phyloP scores from a whole-genome alignment of 2,888 invertebrate species.

The Drosophila mettleri region DNA sequence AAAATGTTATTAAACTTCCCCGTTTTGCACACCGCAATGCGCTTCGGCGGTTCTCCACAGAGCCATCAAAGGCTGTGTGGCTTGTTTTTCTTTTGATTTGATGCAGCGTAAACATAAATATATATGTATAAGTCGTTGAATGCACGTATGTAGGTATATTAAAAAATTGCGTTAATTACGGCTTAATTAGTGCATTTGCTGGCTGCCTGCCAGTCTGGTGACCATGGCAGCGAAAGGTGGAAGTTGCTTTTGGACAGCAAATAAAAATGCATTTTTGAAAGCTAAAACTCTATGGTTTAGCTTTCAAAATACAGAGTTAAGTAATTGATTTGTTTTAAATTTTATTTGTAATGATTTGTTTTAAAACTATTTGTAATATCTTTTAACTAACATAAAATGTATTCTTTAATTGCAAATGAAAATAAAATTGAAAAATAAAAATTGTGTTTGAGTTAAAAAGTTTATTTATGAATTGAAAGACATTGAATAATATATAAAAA shows the following conservation, averaged over 20 bases:
- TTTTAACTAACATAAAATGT: not conserved
- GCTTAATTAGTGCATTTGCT: conserved; percentile 68
- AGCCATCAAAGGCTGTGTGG: conserved; percentile 42
- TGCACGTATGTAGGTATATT: conserved; percentile 3
- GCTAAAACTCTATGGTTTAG: conserved; percentile 29
- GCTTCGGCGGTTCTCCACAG: conserved; percentile 58
- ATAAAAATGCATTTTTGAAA: conserved; percentile 31
- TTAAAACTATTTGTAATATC: not conserved
- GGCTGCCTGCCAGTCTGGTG: conserved; percentile 37
- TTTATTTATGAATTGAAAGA: not conserved
- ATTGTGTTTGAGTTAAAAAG: not conserved
- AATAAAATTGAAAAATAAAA: not conserved
- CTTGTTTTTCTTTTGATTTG: conserved; percentile 46
- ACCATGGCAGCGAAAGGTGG: conserved; percentile 77
- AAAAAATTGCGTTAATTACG: conserved; percentile 70
- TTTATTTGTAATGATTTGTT: too few species aligned
- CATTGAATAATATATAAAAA: not conserved
- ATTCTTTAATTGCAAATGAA: not conserved
- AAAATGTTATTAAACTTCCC: conserved; percentile 79
- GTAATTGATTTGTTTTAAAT: conserved; percentile 21
- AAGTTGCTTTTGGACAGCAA: conserved; percentile 54
- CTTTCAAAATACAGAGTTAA: too few species aligned
- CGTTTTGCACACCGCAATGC: conserved; percentile 51
- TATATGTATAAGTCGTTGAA: too few species aligned
- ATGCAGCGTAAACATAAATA: not conserved